phyloP scores from a whole-genome alignment of 2,888 invertebrate genomes.

The Andrena bucephala region DNA sequence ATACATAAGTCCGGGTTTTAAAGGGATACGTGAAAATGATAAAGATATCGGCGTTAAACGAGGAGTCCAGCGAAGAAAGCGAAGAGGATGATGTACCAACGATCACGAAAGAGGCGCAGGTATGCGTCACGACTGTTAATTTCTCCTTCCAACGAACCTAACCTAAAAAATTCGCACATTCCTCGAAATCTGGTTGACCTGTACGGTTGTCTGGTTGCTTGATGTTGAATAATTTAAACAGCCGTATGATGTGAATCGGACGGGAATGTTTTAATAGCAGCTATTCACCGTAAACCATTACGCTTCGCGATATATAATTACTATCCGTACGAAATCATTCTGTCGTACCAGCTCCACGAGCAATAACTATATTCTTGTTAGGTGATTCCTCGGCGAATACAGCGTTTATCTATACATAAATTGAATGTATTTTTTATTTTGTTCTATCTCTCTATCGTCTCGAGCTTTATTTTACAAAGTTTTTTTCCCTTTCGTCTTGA shows the following conservation, averaged over 20 bases:
- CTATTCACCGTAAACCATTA: not conserved
- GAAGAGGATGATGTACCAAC: conserved; percentile 86
- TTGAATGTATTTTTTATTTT: too few relatives aligned
- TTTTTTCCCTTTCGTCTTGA: too few relatives aligned
- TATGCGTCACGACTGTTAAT: conserved; percentile 71
- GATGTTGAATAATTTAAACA: not conserved
- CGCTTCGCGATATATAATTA: not conserved
- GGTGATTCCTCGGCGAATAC: not conserved
- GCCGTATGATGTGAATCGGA: too few relatives aligned
- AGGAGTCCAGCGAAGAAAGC: conserved; percentile 88
- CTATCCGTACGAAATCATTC: not conserved
- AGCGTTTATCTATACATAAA: too few relatives aligned
- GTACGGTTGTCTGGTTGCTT: not conserved
- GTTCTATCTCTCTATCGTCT: too few relatives aligned
- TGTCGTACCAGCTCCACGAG: not conserved
- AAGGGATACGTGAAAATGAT: conserved; percentile 84
- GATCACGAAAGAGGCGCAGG: conserved; percentile 88
- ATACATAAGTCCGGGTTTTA: conserved; percentile 13
- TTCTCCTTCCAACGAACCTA: conserved; percentile 47
- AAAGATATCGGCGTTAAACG: conserved; percentile 89
- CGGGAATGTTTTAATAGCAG: not conserved
- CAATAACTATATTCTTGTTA: not conserved
- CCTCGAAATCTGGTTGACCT: not conserved
- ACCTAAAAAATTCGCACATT: conserved; percentile 51
- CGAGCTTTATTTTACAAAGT: too few relatives aligned